A percentile compares a stretch with the other conserved stretches of the same genome.
These are phyloP conservation scores for Pristionchus pacificus DNA, from an alignment of 1,140 invertebrate genomes.

Conservation along the genomic window DNA sequence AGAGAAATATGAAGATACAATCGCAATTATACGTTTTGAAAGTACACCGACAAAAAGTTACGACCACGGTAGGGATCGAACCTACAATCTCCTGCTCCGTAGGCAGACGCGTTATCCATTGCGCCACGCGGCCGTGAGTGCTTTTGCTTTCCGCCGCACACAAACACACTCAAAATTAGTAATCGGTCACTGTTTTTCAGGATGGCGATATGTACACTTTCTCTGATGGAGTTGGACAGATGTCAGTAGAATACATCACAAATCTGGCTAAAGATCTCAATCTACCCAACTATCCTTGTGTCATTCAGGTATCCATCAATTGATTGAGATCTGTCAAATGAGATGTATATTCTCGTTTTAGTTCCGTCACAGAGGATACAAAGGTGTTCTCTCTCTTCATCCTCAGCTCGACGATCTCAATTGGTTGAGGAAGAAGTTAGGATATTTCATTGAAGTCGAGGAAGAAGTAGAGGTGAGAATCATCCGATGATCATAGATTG, in stretches of 20 bases:
- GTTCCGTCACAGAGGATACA: constrained; percentile 38
- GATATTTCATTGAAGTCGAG: too few species aligned
- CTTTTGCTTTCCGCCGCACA: too few species aligned
- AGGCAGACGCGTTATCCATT: constrained; percentile 49
- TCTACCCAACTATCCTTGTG: not conserved
- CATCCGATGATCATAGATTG: too few species aligned
- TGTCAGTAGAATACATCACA: constrained; percentile 21
- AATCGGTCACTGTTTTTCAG: too few species aligned
- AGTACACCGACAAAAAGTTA: too few species aligned
- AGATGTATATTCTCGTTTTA: constrained; percentile 28
- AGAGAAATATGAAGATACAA: too few species aligned
- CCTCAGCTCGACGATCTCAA: constrained; percentile 22
- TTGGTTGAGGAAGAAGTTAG: constrained; percentile 10
- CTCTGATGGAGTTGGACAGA: constrained; percentile 40
- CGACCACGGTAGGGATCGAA: constrained; percentile 28
- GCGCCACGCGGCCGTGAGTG: constrained; percentile 43
- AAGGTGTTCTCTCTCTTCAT: constrained; percentile 35
- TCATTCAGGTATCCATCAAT: not conserved
- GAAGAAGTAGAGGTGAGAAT: too few species aligned
- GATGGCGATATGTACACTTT: constrained; percentile 14
- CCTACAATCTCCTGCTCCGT: constrained; percentile 49
- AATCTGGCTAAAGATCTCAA: constrained; percentile 12
- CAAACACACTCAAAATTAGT: too few species aligned
- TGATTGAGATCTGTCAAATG: not conserved
- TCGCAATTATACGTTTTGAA: too few species aligned